A percentile compares a stretch with the other conserved stretches of the same genome.
Conservation (phyloP, 2,888 invertebrate genomes). For the Cerastis leucographa region DNA sequence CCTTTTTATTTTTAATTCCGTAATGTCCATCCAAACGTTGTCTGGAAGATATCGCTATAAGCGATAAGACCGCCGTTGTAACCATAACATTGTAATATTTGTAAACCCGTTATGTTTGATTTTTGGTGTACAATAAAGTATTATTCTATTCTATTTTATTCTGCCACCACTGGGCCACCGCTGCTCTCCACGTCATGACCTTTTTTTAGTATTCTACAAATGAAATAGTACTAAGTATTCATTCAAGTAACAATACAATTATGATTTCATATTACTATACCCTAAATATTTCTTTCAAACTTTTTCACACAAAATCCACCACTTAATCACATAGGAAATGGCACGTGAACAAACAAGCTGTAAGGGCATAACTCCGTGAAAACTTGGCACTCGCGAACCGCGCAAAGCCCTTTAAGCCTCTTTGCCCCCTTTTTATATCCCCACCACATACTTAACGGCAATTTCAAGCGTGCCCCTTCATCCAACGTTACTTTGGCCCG, state of each 20-base stretch:
- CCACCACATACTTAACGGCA: slow-evolving; percentile 88
- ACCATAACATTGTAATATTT: too few relatives aligned
- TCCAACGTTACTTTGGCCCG: slow-evolving; percentile 75
- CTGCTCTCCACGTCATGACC: too few relatives aligned
- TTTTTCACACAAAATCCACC: slow-evolving; percentile 77
- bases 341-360: slow-evolving; percentile 83
- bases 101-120: too few relatives aligned
- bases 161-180: too few relatives aligned
- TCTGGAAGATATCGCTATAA: too few relatives aligned
- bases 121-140: too few relatives aligned
- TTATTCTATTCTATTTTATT: too few relatives aligned
- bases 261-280: slow-evolving; percentile 44
- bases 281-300: slow-evolving; percentile 64
- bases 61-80: too few relatives aligned
- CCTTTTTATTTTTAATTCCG: too few relatives aligned
- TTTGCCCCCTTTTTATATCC: slow-evolving; percentile 84
- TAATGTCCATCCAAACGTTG: too few relatives aligned
- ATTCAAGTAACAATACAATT: slow-evolving; percentile 15
- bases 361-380: slow-evolving; percentile 79
- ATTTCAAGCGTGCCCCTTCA: slow-evolving; percentile 81
- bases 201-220: not conserved
- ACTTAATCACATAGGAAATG: slow-evolving; percentile 84
- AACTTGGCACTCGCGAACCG: slow-evolving; percentile 82
- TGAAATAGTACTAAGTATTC: not conserved
- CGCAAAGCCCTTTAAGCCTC: slow-evolving; percentile 86